Evolutionary conservation across 2,113 vertebrate species (phyloP).

Genomic region (Corythoichthys intestinalis): DNA sequence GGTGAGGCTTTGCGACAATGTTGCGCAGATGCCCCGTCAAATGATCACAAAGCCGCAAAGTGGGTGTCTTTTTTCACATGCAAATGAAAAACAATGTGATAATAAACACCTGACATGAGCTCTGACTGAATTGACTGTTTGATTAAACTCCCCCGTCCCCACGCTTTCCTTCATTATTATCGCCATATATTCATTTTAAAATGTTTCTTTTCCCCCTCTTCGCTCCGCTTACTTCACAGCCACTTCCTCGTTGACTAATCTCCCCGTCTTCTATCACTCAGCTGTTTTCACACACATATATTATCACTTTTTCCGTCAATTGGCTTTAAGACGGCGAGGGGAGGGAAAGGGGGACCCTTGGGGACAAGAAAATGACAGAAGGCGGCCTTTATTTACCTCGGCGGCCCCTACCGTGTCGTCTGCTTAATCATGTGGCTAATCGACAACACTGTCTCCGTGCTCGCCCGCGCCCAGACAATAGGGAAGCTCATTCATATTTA

Average conservation of each 20-base stretch:
- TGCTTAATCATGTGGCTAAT: slow-evolving; percentile 98
- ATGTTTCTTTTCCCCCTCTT: slow-evolving; percentile 6
- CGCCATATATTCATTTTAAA: not conserved
- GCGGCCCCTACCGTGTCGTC: slow-evolving; percentile 87
- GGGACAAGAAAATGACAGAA: slow-evolving; percentile 88
- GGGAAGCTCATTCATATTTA: slow-evolving; percentile 86
- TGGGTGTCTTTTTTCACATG: slow-evolving; percentile 67
- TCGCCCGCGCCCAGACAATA: slow-evolving; percentile 78
- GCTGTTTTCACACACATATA: slow-evolving; percentile 71
- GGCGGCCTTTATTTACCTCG: slow-evolving; percentile 91
- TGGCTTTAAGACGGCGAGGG: slow-evolving; percentile 69
- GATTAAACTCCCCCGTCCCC: slow-evolving; percentile 55
- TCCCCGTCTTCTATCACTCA: slow-evolving; percentile 54
- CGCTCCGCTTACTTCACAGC: slow-evolving; percentile 19
- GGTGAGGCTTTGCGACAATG: slow-evolving; percentile 55
- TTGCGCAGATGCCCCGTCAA: slow-evolving; percentile 56
- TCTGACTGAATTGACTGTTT: slow-evolving; percentile 72
- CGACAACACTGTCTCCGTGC: slow-evolving; percentile 75
- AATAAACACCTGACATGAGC: slow-evolving; percentile 79
- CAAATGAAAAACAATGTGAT: slow-evolving; percentile 75
- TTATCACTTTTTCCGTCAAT: slow-evolving; percentile 75
- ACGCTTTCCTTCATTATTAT: not conserved
- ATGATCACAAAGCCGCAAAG: slow-evolving; percentile 49
- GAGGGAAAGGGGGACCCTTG: slow-evolving; percentile 50
- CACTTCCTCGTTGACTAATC: slow-evolving; percentile 33